Base-by-base conservation (phyloP, 2,113 vertebrate genomes). In the Dasyurus viverrinus region DNA sequence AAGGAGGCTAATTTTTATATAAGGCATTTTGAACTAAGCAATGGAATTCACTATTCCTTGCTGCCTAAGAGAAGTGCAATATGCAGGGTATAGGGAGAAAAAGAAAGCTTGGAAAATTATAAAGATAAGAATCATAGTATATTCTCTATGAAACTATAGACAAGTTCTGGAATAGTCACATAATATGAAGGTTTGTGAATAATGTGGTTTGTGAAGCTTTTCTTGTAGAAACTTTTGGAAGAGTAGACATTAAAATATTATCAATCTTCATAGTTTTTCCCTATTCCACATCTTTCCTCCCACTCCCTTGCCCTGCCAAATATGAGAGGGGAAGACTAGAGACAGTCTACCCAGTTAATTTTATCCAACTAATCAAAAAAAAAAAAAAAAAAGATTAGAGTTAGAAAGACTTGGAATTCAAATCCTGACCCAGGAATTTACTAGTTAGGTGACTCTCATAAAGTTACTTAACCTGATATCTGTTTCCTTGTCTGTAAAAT, bases 151-250 rank as follows among this genome's bases (percentile, higher is more conserved):
- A 24, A 2, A 23, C 9, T 30, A 4, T 53, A 27, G 0, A 57
- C 3, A 23, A 36, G 47, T 46, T 46, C 53, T 91, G 89, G n/a
- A 96, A 91, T 91, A 50, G 26, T 8, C n/a, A n/a, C n/a, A n/a
- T n/a, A n/a, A n/a, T 30, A 53, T 0, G 0, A 68, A 60, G 10
- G 7, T 14, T 0, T 3, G 14, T 2, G 24, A 47, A n/a, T 7
- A 53, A 36, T 11, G 9, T 55, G n/a, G n/a, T n/a, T n/a, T 26
- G 47, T 89, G 23, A 48, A 19, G 3, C 53, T 4, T 24, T n/a
- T n/a, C n/a, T n/a, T n/a, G n/a, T n/a, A n/a, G n/a, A n/a, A n/a
- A n/a, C n/a, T n/a, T n/a, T n/a, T n/a, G 60, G 46, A 46, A 89
- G 26, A 50, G 54, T 50, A 24, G 9, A 11, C 54, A 60, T 94